Conservation (phyloP, 2,888 invertebrate species). For the Leucophenga maculata region DNA sequence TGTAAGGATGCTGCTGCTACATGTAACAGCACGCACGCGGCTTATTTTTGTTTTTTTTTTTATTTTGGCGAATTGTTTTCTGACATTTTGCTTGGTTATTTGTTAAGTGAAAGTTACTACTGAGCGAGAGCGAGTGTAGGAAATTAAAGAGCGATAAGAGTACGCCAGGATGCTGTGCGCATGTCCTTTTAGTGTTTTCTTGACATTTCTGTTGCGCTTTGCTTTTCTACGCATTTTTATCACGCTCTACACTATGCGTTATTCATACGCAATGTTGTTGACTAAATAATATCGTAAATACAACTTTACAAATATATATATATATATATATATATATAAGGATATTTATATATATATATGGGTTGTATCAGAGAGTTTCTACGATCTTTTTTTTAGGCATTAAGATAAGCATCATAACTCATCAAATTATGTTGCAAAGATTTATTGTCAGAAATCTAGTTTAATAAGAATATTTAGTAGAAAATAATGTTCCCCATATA, state of each 20-base stretch:
- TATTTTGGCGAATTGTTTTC: background rate
- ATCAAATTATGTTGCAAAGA: no score
- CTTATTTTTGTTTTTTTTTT: background rate
- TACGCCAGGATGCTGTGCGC: conserved; percentile 2
- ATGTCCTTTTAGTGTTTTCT: background rate
- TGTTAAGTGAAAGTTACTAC: conserved; percentile 20
- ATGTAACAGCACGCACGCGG: background rate
- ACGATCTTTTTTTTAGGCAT: no score
- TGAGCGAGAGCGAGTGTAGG: no score
- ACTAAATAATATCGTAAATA: background rate
- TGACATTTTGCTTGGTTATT: conserved; percentile 5
- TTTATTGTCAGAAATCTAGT: no score
- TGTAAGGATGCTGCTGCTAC: background rate
- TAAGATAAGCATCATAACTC: no score
- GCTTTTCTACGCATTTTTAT: conserved; percentile 18
- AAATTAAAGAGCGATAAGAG: background rate
- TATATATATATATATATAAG: no score
- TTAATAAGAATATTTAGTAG: no score
- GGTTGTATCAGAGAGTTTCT: no score
- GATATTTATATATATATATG: no score
- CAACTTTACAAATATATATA: no score
- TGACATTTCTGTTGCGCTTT: background rate
- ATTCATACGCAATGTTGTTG: conserved; percentile 11
- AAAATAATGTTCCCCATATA: no score
- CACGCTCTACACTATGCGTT: background rate